phyloP scores from a whole-genome alignment of 2,888 invertebrate species.

The Noctua comes region DNA sequence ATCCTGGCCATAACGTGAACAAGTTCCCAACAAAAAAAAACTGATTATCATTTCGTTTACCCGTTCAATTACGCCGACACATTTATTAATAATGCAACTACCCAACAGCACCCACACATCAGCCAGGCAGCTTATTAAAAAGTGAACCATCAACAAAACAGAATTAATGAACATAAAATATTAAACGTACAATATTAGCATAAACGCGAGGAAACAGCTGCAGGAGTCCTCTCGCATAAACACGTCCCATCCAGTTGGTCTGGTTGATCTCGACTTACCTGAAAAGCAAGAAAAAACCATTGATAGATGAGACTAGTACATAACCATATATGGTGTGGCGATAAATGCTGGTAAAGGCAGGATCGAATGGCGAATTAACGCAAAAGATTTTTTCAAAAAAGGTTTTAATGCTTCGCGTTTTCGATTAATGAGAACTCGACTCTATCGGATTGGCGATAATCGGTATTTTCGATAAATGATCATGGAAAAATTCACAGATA shows the following conservation, averaged over 20 bases:
- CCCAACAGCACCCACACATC: conserved; percentile 26
- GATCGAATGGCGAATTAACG: conserved; percentile 34
- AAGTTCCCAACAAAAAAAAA: neutral
- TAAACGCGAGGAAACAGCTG: conserved; percentile 67
- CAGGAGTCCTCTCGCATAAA: conserved; percentile 53
- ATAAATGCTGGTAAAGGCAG: conserved; percentile 47
- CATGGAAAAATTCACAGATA: neutral
- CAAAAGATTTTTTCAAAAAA: conserved; percentile 21
- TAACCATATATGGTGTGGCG: conserved; percentile 47
- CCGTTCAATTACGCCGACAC: conserved; percentile 40
- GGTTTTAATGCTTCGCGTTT: conserved; percentile 23
- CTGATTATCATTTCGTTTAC: conserved; percentile 5
- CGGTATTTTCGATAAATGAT: neutral
- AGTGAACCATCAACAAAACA: conserved; percentile 42
- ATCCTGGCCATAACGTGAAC: neutral
- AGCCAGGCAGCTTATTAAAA: conserved; percentile 46
- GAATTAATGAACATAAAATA: conserved; percentile 62
- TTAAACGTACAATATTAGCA: conserved; percentile 62
- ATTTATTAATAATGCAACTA: conserved; percentile 37
- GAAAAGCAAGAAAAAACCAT: conserved; percentile 72
- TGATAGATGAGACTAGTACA: conserved; percentile 68
- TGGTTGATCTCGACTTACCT: conserved; percentile 72
- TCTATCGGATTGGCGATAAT: conserved; percentile 1
- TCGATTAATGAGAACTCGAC: conserved; percentile 38
- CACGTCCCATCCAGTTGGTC: conserved; percentile 61